A percentile compares a stretch with the other conserved stretches of the same genome.
These are phyloP conservation scores for Fragum whitleyi DNA, from an alignment of 2,888 invertebrate species.

Conservation along the genomic window DNA sequence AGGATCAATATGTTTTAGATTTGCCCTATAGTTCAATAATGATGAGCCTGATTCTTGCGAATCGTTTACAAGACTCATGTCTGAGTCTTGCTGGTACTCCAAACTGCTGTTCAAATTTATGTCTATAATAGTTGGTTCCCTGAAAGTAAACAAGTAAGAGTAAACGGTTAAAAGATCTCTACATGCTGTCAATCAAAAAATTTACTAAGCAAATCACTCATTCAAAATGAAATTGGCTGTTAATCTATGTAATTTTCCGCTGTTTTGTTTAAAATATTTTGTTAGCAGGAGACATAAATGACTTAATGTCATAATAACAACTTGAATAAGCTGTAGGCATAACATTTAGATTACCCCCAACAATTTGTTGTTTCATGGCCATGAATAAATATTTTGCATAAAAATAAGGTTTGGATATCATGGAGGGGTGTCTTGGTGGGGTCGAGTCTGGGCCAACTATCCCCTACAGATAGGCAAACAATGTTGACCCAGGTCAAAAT, in stretches of 20 bases:
- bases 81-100: constrained; percentile 31
- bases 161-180: neutral
- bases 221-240: neutral
- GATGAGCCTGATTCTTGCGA: constrained; percentile 32
- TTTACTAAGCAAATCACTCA: neutral
- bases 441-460: no score
- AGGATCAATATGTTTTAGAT: constrained; percentile 71
- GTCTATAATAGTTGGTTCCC: constrained; percentile 57
- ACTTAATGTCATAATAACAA: no score
- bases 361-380: no score
- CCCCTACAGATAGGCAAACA: no score
- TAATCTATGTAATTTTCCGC: neutral
- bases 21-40: constrained; percentile 64
- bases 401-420: no score
- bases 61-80: constrained; percentile 31
- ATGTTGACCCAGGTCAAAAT: no score
- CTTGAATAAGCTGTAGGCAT: no score
- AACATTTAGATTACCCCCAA: no score
- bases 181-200: neutral
- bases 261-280: no score
- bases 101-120: constrained; percentile 32
- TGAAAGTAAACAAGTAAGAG: constrained; percentile 23
- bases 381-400: no score
- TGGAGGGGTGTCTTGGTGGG: no score
- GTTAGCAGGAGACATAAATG: no score